Evolutionary conservation across 1,140 invertebrate species (phyloP).

Genomic region (Pseudomyrmex pallidus): DNA sequence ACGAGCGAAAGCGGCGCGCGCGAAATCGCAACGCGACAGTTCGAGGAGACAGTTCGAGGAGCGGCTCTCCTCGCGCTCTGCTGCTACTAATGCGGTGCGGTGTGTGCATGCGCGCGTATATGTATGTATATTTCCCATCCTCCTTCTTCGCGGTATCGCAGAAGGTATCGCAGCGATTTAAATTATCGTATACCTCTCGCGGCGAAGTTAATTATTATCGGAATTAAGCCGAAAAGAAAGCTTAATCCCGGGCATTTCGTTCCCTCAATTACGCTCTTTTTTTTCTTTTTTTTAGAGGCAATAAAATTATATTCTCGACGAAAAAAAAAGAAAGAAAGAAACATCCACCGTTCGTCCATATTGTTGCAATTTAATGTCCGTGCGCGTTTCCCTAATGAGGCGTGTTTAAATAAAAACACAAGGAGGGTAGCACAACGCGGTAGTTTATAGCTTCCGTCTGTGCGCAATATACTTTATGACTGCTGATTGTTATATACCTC

Average conservation of each 20-base stretch:
- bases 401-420: background rate
- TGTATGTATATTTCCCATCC: background rate
- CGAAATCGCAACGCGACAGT: conserved; percentile 37
- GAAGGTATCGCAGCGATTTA: too few species aligned
- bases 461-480: conserved; percentile 33
- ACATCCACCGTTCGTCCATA: background rate
- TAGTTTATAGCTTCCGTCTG: background rate
- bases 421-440: background rate
- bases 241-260: too few species aligned
- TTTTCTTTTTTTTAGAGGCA: too few species aligned
- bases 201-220: too few species aligned
- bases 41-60: background rate
- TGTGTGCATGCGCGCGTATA: background rate
- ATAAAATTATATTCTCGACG: too few species aligned
- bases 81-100: background rate
- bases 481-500: conserved; percentile 46
- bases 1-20: conserved; percentile 67
- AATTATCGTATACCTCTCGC: too few species aligned
- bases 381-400: background rate
- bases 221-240: too few species aligned
- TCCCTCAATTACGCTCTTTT: too few species aligned
- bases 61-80: background rate
- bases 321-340: background rate
- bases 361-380: background rate
- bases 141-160: background rate